Base-by-base conservation (phyloP, 2,797 vertebrate species). In the Todus mexicanus region DNA sequence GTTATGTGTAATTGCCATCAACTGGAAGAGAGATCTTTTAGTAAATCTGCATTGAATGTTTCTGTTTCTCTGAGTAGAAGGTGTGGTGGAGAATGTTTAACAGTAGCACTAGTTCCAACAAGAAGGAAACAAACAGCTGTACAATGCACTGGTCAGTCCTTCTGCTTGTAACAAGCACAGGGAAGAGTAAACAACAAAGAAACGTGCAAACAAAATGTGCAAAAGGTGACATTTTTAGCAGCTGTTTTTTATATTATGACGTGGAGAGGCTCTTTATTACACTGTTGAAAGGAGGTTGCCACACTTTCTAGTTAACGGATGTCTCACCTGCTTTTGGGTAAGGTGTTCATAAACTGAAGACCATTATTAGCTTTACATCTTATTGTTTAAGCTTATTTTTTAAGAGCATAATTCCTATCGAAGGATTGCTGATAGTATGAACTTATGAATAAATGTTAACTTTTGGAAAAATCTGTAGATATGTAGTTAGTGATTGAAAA, bases 401-500 rank as follows among this genome's bases (percentile, higher is more conserved):
- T 80, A 92, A 94, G 56, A 89, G 31, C 76, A 0, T 93, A 86
- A 93, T 92, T 91, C 63, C 51, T 91, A 27, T 93, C 66, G 29
- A 92, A 86, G 64, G 84, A 78, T 95, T 85, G 87, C 90, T 81
- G 82, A 81, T 87, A 94, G 92, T 95, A 84, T 95, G 91, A 96
- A 81, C 79, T 91, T 91, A 91, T 4, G 73, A 96, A 96, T 96
- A 96, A 97, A 89, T 95, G 69, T 89, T 95, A 94, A 95, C 92
- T 96, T 95, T 97, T 97, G 85, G 71, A 85, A 95, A 96, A 97
- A 79, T 33, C 82, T 89, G 83, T 70, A 90, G 87, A 90, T 92
- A 87, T 64, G 81, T 88, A 93, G 91, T 86, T 93, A 89, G 78
- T 94, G 53, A 77, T 95, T 75, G 53, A 68, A 95, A 91, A 93